These are phyloP conservation scores for Philaethria dido DNA, from an alignment of 2,888 invertebrate genomes.

Conservation along the genomic window DNA sequence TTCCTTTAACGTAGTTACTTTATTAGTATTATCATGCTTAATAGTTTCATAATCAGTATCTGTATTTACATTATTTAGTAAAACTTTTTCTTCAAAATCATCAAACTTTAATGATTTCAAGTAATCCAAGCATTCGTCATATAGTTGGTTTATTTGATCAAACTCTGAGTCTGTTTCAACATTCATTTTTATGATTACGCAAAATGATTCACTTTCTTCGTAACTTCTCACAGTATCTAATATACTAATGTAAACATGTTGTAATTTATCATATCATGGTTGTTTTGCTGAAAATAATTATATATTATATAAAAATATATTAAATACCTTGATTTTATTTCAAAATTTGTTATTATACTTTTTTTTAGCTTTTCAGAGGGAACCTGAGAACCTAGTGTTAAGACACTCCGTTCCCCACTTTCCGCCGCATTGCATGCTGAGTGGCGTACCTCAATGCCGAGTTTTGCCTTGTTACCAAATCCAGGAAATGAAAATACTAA, in stretches of 20 bases:
- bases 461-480: too few species aligned
- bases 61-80: slow-evolving; percentile 34
- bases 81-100: slow-evolving; percentile 36
- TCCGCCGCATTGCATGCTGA: too few species aligned
- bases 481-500: too few species aligned
- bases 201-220: slow-evolving; percentile 20
- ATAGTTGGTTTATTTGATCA: slow-evolving; percentile 65
- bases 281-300: background rate
- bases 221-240: slow-evolving; percentile 2
- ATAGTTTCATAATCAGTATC: slow-evolving; percentile 60
- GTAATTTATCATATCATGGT: background rate
- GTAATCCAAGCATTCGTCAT: slow-evolving; percentile 73
- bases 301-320: background rate
- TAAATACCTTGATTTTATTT: too few species aligned
- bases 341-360: too few species aligned
- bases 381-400: too few species aligned
- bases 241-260: background rate
- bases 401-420: too few species aligned
- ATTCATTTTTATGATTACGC: slow-evolving; percentile 45
- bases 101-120: slow-evolving; percentile 53
- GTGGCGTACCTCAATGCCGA: too few species aligned
- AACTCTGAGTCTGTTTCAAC: slow-evolving; percentile 55
- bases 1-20: background rate
- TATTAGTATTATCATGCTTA: slow-evolving; percentile 44
- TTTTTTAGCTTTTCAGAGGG: too few species aligned